Percentiles rank a stretch among this genome's conserved stretches.
Conservation (phyloP, 2,888 invertebrate genomes). For the Eupithecia dodoneata region DNA sequence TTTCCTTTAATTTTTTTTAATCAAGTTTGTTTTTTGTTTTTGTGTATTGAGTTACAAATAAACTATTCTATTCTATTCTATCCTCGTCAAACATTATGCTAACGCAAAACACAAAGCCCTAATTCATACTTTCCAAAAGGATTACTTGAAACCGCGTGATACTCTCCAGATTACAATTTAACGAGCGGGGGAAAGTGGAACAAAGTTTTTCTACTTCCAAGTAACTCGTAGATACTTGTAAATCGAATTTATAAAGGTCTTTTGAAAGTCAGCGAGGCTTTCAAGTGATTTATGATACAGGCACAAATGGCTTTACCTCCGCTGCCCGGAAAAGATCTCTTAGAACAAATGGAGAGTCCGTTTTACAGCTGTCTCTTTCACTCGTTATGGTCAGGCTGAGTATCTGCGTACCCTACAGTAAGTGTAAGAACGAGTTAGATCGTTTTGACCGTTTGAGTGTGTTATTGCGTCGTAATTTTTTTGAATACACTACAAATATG, state of each 20-base stretch:
- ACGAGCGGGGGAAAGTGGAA: slow-evolving; percentile 41
- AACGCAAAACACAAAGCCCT: not conserved
- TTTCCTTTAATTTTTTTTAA: no score
- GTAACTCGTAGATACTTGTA: slow-evolving; percentile 12
- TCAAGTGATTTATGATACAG: slow-evolving; percentile 13
- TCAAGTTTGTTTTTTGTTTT: no score
- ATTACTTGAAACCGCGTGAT: slow-evolving; percentile 42
- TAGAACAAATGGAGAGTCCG: not conserved
- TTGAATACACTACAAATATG: no score
- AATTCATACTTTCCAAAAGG: slow-evolving; percentile 41
- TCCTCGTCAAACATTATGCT: not conserved
- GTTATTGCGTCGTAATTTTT: not conserved
- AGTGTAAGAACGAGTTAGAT: not conserved
- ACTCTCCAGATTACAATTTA: slow-evolving; percentile 51
- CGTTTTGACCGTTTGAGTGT: not conserved
- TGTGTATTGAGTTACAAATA: no score
- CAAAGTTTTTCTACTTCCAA: slow-evolving; percentile 45
- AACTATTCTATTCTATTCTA: not conserved
- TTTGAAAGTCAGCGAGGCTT: slow-evolving; percentile 7
- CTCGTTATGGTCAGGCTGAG: not conserved
- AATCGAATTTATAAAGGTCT: slow-evolving; percentile 17
- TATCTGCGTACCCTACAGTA: not conserved
- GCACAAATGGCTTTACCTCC: slow-evolving; percentile 1
- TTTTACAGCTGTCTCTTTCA: not conserved
- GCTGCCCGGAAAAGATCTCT: not conserved